Evolutionary conservation across 2,113 vertebrate genomes (phyloP).

Genomic region (Tachycineta bicolor): DNA sequence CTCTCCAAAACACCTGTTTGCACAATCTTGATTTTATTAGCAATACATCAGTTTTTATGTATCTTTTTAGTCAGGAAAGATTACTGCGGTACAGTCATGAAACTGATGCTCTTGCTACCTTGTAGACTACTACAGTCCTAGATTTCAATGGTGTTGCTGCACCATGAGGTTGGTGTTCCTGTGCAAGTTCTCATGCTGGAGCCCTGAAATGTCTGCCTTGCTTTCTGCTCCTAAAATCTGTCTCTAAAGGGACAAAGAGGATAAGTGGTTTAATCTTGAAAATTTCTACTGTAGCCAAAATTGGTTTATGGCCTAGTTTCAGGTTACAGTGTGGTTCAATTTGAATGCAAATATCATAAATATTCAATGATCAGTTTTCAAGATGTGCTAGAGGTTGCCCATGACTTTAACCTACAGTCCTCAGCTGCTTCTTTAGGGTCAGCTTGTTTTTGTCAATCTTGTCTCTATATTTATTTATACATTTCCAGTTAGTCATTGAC

Average conservation of each 20-base stretch:
- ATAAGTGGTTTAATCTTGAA: not conserved
- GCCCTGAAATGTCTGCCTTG: not conserved
- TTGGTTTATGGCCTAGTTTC: not conserved
- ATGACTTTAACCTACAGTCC: not conserved
- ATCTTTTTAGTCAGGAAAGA: not conserved
- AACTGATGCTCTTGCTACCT: not conserved
- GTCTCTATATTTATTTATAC: not conserved
- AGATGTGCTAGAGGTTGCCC: not conserved
- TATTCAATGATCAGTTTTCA: not conserved
- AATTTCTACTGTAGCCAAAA: not conserved
- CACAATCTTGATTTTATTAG: not conserved
- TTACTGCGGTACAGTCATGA: not conserved
- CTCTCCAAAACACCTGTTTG: not conserved
- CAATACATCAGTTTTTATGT: not conserved
- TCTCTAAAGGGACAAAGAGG: not conserved
- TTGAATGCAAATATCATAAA: not conserved
- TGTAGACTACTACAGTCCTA: not conserved
- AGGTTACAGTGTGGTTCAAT: not conserved
- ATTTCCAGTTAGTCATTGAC: not conserved
- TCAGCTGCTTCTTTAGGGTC: not conserved
- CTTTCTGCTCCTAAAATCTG: not conserved
- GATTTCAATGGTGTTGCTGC: not conserved
- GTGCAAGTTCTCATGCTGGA: not conserved
- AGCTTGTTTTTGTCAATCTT: not conserved
- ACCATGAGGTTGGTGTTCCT: not conserved